Percentiles rank a stretch among this genome's conserved stretches.
phyloP scores from a whole-genome alignment of 2,888 invertebrate species.

The Cremastinae sp. region DNA sequence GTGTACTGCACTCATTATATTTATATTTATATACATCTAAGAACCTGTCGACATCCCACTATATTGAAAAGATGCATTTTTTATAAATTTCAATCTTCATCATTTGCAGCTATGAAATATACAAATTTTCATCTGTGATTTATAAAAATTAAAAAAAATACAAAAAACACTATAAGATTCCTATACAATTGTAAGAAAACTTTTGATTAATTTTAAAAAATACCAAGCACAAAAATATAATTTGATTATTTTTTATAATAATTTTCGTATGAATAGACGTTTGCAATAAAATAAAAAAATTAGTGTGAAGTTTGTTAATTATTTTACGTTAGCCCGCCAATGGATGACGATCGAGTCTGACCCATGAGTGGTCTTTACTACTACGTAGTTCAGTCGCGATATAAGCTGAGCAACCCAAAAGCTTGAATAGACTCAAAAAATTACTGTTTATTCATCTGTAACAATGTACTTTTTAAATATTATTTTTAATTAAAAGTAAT shows the following conservation, averaged over 20 bases:
- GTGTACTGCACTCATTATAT: slow-evolving; percentile 32
- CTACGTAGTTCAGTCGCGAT: no score
- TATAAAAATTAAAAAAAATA: background rate
- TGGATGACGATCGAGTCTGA: slow-evolving; percentile 10
- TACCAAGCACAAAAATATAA: no score
- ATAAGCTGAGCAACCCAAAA: no score
- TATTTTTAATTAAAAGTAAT: no score
- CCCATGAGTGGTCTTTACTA: slow-evolving; percentile 31
- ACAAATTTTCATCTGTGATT: background rate
- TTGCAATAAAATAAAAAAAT: no score
- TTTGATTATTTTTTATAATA: no score
- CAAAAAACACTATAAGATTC: no score
- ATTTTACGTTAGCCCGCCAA: slow-evolving; percentile 4
- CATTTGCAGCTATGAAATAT: slow-evolving; percentile 3
- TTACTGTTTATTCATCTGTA: background rate
- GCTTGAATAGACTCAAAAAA: background rate
- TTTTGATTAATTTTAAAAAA: no score
- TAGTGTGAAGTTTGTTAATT: background rate
- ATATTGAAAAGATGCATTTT: slow-evolving; percentile 8
- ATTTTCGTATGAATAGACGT: no score
- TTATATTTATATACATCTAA: slow-evolving; percentile 11
- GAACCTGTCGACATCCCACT: slow-evolving; percentile 4
- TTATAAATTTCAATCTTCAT: background rate
- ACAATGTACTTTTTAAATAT: no score
- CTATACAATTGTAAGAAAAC: no score